A percentile compares a stretch with the other conserved stretches of the same genome.
phyloP scores from a whole-genome alignment of 2,113 vertebrate species.

The Martes martes region DNA sequence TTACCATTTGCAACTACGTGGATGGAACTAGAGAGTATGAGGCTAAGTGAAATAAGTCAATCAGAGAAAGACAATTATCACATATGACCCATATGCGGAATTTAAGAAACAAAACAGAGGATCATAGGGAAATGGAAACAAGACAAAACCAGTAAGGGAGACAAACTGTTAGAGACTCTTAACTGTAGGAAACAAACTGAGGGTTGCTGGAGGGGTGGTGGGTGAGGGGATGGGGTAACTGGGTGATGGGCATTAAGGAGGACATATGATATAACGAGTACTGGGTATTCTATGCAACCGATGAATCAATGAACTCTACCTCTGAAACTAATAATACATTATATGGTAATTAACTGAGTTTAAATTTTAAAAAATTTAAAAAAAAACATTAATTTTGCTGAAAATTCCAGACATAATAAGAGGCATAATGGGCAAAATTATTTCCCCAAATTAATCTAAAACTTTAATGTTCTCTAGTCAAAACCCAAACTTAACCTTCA shows the following conservation, averaged over 20 bases:
- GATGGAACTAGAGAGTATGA: background rate
- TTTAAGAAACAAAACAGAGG: background rate
- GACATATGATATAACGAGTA: background rate
- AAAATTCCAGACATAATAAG: constrained; percentile 2
- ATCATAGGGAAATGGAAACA: background rate
- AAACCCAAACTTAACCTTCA: background rate
- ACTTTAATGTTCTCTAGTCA: background rate
- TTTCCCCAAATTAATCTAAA: background rate
- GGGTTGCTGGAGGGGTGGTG: background rate
- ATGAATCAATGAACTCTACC: background rate
- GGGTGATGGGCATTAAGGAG: background rate
- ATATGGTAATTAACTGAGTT: background rate
- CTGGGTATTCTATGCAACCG: background rate
- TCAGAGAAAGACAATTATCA: background rate
- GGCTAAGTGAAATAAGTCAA: background rate
- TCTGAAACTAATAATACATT: background rate
- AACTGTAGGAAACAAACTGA: background rate
- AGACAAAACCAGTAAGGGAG: background rate
- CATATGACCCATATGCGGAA: background rate
- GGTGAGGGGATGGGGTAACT: background rate
- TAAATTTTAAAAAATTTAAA: background rate
- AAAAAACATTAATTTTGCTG: background rate
- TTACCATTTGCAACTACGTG: background rate
- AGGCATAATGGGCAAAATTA: constrained; percentile 9
- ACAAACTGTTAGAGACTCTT: background rate